Conservation (phyloP, 2,113 vertebrate species). For the Platysteira castanea region DNA sequence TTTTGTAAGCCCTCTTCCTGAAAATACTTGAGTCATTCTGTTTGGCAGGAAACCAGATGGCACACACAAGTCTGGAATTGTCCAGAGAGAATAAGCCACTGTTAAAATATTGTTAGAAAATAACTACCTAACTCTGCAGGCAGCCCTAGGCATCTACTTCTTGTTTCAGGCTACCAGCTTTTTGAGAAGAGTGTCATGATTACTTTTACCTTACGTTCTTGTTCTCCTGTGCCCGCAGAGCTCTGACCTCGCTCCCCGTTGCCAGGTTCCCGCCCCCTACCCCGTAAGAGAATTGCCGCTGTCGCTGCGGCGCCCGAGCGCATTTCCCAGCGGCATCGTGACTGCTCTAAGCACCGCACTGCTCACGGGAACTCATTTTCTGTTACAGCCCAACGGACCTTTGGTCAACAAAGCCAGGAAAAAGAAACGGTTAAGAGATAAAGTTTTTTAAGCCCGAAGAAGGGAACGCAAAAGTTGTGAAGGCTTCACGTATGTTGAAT, state of each 20-base stretch:
- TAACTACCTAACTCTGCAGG: not conserved
- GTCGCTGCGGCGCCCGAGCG: fast-evolving
- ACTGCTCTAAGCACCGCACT: no score
- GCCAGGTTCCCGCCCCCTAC: fast-evolving
- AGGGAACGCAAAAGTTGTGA: fast-evolving
- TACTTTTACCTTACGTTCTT: not conserved
- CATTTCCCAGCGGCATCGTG: fast-evolving
- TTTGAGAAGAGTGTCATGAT: not conserved
- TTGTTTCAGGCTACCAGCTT: not conserved
- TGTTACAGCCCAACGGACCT: not conserved
- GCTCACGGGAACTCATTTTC: not conserved
- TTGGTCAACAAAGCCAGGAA: not conserved
- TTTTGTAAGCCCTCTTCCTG: not conserved
- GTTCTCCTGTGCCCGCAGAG: not conserved
- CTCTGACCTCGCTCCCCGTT: fast-evolving
- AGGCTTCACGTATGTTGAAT: fast-evolving
- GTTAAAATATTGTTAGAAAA: not conserved
- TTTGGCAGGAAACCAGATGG: not conserved
- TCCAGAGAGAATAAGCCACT: not conserved
- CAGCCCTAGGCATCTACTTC: not conserved
- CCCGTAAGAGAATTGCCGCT: fast-evolving
- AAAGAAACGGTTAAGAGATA: not conserved
- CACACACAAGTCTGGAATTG: not conserved
- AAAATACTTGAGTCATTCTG: fast-evolving
- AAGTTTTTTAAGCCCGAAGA: not conserved